Evolutionary conservation across 2,797 vertebrate genomes (phyloP).

Genomic region (Myotis daubentonii): DNA sequence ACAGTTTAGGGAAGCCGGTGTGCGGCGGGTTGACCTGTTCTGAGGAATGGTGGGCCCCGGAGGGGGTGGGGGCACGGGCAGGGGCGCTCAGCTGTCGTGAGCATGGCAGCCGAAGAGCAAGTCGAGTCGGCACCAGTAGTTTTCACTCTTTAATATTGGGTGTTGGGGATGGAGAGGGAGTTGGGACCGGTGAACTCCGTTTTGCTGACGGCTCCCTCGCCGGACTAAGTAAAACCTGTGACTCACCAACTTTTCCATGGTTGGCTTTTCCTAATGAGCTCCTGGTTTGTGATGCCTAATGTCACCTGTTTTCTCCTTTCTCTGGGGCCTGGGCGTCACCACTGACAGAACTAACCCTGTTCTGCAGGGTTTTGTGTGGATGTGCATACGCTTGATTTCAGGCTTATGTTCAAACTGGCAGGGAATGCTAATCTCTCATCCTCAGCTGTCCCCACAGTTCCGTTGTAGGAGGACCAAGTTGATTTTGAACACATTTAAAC

Average conservation of each 20-base stretch:
- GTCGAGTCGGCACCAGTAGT: background rate
- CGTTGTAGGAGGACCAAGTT: background rate
- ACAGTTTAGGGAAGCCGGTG: background rate
- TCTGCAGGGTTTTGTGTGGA: background rate
- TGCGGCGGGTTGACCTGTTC: background rate
- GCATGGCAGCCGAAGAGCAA: background rate
- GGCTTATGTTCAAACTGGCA: background rate
- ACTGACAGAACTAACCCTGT: background rate
- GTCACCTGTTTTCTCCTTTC: background rate
- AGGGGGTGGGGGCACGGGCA: background rate
- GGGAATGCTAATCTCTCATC: background rate
- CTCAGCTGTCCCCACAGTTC: background rate
- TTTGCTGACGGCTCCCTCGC: background rate
- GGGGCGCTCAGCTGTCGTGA: background rate
- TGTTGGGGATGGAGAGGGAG: background rate
- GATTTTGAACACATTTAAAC: slow-evolving; percentile 34
- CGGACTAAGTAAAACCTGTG: background rate
- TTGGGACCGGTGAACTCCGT: background rate
- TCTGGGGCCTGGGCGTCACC: background rate
- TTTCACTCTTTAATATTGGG: background rate
- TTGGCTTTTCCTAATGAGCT: background rate
- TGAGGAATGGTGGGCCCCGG: background rate
- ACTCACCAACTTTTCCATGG: slow-evolving; percentile 49
- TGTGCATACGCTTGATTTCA: slow-evolving; percentile 26
- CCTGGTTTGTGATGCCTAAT: background rate